Base-by-base conservation (phyloP, 1,140 invertebrate genomes). In the Teleopsis dalmanni region DNA sequence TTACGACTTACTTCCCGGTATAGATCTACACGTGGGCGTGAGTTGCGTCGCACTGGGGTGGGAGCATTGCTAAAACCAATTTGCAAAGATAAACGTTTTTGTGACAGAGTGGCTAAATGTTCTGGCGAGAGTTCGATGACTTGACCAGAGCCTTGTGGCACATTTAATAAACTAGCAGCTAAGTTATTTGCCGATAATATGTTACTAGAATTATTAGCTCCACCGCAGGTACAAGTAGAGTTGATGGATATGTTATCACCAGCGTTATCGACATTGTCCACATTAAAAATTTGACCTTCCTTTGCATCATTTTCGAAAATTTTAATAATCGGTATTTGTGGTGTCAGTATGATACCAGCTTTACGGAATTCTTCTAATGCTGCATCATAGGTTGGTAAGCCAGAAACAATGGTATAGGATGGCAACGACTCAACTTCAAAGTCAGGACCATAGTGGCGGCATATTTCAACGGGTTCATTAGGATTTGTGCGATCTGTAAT, bases 341-440 rank as follows among this genome's bases (percentile, higher is more conserved):
- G 61, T 2, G 62, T 55, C 0, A 67, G 51, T 36, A 69, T 67
- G 4, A 69, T 70, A 46, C 63, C 66, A 0, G 65, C 63, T 43
- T 70, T 69, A 1, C 66, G 66, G 54, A 78, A 70, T 55, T 78
- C 78, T 52, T 78, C 73, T 8, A 81, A 57, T 3, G 79, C 79
- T 54, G 81, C 78, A 23, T 80, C 78, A 55, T 81, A 81, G 10
- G 72, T 78, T 6, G 79, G 79, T 35, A 81, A 57, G 6, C 79
- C 79, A 6, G 79, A 81, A 10, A 78, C 79, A 35, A 81, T 73
- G 1, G 78, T 80, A 58, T 81, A 81, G 40, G 76, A 79, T 3
- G 79, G 79, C 40, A 81, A 56, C 0, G 76, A 76, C 46, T 80
- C 79, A 1, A 56, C 60, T 44, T 78, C 77, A 23, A 59, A 68